Base-by-base conservation (phyloP, 2,888 invertebrate species). In the Laspeyria flexula region DNA sequence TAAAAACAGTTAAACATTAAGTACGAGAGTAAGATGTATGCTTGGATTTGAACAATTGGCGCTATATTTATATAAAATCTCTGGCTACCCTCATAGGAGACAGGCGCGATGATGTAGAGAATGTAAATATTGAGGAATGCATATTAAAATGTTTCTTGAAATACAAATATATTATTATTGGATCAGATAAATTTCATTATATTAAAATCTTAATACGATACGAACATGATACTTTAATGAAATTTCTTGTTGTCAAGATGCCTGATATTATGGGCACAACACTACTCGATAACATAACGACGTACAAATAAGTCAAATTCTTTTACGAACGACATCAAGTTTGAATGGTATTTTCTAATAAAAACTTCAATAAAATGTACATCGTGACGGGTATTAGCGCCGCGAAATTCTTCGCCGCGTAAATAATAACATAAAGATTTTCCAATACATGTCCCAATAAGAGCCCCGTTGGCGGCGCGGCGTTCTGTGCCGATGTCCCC, bases 391-490 rank as follows among this genome's bases (percentile, higher is more conserved):
- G 83, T 86, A 87, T 87, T 85, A 86, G 79, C 79, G 80, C 72
- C 69, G 68, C 76, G 77, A 81, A 84, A 83, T 86, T 83, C 81
- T 77, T 74, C 67, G 69, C 74, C 71, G 80, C 79, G 80, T 84
- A 85, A 85, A 88, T 88, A 88, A 88, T 86, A 87, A 86, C 83
- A 83, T 81, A 84, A 85, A 85, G 79, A 85, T 85, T 87, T 83
- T 86, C 83, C 84, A 87, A 86, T 86, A 86, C 82, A 76, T 80
- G 80, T 74, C 74, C 78, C 80, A 77, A 82, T 83, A 86, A 76
- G 75, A 75, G 43, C 69, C 55, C 55, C 55, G 59, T 46, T 34
- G 55, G 51, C 41, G n/a, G 55, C 45, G 12, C 23, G 49, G n/a
- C n/a, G n/a, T n/a, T n/a, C n/a, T n/a, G n/a, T n/a, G n/a, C n/a